Evolutionary conservation across 1,140 invertebrate genomes (phyloP).

Genomic region (Procambarus virginalis): DNA sequence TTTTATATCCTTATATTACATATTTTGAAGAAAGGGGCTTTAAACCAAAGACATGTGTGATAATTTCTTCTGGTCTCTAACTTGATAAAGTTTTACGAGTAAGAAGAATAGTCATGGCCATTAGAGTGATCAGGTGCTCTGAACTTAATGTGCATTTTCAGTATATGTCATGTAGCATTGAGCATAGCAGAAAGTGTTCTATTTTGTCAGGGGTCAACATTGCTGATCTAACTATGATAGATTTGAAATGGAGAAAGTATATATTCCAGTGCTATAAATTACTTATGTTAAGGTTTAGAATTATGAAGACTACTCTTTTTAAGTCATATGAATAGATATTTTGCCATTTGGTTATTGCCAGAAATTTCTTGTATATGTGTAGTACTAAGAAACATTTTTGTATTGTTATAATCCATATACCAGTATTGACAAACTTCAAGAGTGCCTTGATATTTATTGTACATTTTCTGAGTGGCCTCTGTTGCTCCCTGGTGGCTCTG

Average conservation of each 20-base stretch:
- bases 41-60: constrained; percentile 46
- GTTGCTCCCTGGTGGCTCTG: too few relatives aligned
- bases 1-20: background rate
- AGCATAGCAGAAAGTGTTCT: background rate
- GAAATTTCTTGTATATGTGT: background rate
- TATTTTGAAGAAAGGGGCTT: background rate
- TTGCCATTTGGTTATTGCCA: background rate
- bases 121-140: background rate
- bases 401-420: background rate
- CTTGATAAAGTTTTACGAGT: background rate
- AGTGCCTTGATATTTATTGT: background rate
- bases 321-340: background rate
- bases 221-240: background rate
- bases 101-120: background rate
- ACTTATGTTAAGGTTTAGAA: background rate
- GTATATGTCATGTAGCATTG: background rate
- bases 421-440: background rate
- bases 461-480: too few relatives aligned
- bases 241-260: background rate
- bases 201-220: background rate
- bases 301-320: background rate
- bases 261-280: background rate
- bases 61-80: constrained; percentile 15
- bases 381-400: background rate
- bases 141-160: background rate